phyloP scores from a whole-genome alignment of 2,888 invertebrate species.

The Eupsilia transversa region DNA sequence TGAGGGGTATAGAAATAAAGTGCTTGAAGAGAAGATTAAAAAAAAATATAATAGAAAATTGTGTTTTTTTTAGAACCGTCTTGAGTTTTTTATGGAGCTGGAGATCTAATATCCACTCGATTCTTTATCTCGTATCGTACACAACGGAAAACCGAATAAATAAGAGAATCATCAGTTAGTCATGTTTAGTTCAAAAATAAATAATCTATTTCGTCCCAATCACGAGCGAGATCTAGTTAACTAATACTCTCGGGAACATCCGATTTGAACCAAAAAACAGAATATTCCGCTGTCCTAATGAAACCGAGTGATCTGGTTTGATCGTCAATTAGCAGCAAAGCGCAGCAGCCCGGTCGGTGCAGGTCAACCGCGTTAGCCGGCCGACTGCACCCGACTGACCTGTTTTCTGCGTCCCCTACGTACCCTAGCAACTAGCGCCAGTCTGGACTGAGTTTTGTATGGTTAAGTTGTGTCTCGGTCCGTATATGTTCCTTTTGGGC shows the following conservation, averaged over 20 bases:
- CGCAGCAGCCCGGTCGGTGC: slow-evolving; percentile 55
- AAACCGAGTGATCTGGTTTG: slow-evolving; percentile 50
- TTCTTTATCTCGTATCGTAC: not conserved
- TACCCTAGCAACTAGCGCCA: slow-evolving; percentile 18
- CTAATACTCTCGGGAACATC: slow-evolving; percentile 9
- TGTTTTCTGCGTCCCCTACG: slow-evolving; percentile 63
- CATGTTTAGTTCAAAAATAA: not conserved
- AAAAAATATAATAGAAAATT: not conserved
- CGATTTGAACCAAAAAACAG: slow-evolving; percentile 39
- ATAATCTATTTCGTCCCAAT: slow-evolving; percentile 20
- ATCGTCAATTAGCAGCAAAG: slow-evolving; percentile 64
- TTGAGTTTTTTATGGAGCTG: not conserved
- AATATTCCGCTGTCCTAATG: slow-evolving; percentile 41
- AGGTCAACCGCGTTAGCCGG: slow-evolving; percentile 74
- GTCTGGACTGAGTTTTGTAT: slow-evolving; percentile 18
- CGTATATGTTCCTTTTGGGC: not conserved
- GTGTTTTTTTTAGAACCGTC: not conserved
- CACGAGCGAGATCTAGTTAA: slow-evolving; percentile 20
- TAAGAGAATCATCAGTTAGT: not conserved
- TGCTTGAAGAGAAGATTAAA: not conserved
- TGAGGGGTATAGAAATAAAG: not conserved
- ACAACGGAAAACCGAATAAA: not conserved
- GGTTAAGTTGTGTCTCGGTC: slow-evolving; percentile 20
- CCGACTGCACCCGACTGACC: slow-evolving; percentile 75
- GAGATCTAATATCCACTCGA: not conserved